These are phyloP conservation scores for Corapipo altera DNA, from an alignment of 2,113 vertebrate genomes.

Conservation along the genomic window DNA sequence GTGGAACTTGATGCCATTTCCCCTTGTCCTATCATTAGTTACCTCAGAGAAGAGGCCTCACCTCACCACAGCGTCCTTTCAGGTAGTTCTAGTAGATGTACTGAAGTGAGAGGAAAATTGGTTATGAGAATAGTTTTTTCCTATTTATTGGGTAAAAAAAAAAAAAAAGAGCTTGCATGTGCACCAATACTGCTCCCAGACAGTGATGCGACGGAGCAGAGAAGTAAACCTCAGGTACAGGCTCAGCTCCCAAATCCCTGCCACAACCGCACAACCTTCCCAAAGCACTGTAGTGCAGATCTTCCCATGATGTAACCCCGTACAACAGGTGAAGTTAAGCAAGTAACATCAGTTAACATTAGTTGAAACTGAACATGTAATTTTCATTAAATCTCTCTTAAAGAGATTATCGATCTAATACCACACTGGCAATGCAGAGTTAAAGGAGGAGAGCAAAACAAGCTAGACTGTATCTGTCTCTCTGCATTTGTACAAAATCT, in stretches of 20 bases:
- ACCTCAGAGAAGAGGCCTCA: not conserved
- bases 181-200: not conserved
- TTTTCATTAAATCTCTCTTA: not conserved
- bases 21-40: not conserved
- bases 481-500: not conserved
- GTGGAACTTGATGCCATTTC: not conserved
- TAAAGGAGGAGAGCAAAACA: not conserved
- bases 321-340: not conserved
- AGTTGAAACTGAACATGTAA: not conserved
- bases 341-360: not conserved
- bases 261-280: not conserved
- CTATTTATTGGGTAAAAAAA: not conserved
- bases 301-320: not conserved
- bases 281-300: not conserved
- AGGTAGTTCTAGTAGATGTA: not conserved
- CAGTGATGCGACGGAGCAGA: not conserved
- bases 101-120: not conserved
- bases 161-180: not conserved
- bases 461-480: not conserved
- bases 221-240: not conserved
- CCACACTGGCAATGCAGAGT: not conserved
- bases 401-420: not conserved
- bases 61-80: fast-evolving
- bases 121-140: not conserved
- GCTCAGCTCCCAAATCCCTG: not conserved